Conservation (phyloP, 2,797 vertebrate species). For the Apogon hyalosoma region DNA sequence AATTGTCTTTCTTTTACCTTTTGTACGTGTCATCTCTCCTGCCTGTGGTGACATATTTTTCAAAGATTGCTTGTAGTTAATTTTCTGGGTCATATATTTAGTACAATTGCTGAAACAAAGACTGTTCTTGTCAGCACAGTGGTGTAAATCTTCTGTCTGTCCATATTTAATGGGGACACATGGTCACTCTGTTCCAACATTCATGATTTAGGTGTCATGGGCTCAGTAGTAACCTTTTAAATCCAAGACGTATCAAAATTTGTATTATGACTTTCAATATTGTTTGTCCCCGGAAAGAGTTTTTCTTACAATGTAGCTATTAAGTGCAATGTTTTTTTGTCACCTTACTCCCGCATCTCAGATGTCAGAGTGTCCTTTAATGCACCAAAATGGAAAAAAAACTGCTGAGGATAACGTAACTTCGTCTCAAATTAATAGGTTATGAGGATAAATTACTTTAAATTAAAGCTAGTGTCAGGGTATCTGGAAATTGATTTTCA, state of each 20-base stretch:
- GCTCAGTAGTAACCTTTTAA: constrained; percentile 9
- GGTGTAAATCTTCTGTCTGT: constrained; percentile 1
- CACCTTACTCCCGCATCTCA: constrained; percentile 1
- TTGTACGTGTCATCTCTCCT: background rate
- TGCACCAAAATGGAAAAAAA: background rate
- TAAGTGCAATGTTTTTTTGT: constrained; percentile 14
- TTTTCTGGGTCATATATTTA: constrained; percentile 23
- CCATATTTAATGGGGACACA: constrained; percentile 1
- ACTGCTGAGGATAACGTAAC: background rate
- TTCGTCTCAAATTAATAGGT: background rate
- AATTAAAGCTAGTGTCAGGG: background rate
- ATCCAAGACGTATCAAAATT: constrained; percentile 6
- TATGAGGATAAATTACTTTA: background rate
- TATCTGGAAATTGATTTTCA: constrained; percentile 3
- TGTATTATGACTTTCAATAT: constrained; percentile 9
- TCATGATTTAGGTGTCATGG: constrained; percentile 17
- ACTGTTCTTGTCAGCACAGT: background rate
- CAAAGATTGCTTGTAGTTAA: constrained; percentile 6
- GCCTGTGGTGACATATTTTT: background rate
- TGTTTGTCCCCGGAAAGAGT: constrained; percentile 13
- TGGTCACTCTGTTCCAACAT: background rate
- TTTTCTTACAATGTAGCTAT: background rate
- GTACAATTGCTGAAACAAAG: constrained; percentile 1
- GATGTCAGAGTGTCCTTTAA: constrained; percentile 22
- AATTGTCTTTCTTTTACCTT: background rate